A percentile compares a stretch with the other conserved stretches of the same genome.
Evolutionary conservation across 2,797 vertebrate genomes (phyloP).

Genomic region (Staurois parvus): DNA sequence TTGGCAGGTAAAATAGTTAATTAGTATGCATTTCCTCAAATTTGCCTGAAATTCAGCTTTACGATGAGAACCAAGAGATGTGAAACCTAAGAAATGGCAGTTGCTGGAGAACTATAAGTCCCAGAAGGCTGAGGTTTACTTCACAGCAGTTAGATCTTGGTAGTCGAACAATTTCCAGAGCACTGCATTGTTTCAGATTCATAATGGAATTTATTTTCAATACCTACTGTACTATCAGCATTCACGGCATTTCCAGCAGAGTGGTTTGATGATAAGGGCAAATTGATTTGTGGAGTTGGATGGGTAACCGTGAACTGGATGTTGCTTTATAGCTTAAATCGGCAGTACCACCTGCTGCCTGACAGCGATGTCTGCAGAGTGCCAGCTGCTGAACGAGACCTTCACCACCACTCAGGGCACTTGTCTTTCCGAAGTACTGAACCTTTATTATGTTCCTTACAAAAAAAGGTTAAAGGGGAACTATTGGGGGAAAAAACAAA

Average conservation of each 20-base stretch:
- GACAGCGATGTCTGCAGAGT: constrained; percentile 13
- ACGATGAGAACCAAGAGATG: too few relatives aligned
- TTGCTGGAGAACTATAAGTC: too few relatives aligned
- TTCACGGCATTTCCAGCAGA: constrained; percentile 12
- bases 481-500: too few relatives aligned
- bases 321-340: constrained; percentile 34
- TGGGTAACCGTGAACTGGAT: constrained; percentile 8
- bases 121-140: too few relatives aligned
- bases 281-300: constrained; percentile 46
- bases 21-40: too few relatives aligned
- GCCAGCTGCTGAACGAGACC: constrained; percentile 14
- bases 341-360: constrained; percentile 48
- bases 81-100: too few relatives aligned
- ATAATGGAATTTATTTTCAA: background rate
- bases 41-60: too few relatives aligned
- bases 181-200: background rate
- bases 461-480: too few relatives aligned
- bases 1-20: too few relatives aligned
- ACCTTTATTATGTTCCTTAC: background rate
- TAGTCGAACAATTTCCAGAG: too few relatives aligned
- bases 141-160: too few relatives aligned
- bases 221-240: background rate
- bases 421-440: background rate
- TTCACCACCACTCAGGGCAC: background rate
- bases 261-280: constrained; percentile 30